Percentiles rank a stretch among this genome's conserved stretches.
phyloP scores from a whole-genome alignment of 2,797 vertebrate species.

The Holocentrus rufus region DNA sequence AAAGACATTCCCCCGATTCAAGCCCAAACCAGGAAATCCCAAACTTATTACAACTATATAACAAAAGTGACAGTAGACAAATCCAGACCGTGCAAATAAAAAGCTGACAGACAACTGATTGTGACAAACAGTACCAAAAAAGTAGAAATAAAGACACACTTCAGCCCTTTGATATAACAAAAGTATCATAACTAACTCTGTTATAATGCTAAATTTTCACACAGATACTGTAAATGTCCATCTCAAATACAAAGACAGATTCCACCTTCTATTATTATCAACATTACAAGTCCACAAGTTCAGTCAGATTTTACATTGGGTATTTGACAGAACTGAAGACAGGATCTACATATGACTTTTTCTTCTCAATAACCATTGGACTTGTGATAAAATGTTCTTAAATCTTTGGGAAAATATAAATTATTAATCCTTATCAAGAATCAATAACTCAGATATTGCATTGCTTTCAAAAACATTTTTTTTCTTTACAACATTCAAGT shows the following conservation, averaged over 20 bases:
- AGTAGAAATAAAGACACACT: conserved; percentile 72
- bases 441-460: conserved; percentile 60
- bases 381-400: conserved; percentile 32
- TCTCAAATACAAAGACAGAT: conserved; percentile 67
- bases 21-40: conserved; percentile 49
- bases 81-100: conserved; percentile 65
- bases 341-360: neutral
- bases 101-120: conserved; percentile 66
- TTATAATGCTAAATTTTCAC: conserved; percentile 12
- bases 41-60: conserved; percentile 53
- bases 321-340: conserved; percentile 46
- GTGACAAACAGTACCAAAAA: conserved; percentile 79
- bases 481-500: conserved; percentile 61
- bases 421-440: conserved; percentile 26
- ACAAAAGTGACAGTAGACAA: conserved; percentile 54
- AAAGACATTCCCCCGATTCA: conserved; percentile 70
- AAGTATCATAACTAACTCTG: conserved; percentile 52
- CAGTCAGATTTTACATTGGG: conserved; percentile 26
- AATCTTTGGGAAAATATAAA: conserved; percentile 67
- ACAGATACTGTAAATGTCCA: conserved; percentile 65
- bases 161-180: conserved; percentile 78
- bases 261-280: conserved; percentile 49
- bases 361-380: conserved; percentile 23
- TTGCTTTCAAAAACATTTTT: conserved; percentile 38
- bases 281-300: conserved; percentile 29